phyloP scores from a whole-genome alignment of 2,797 vertebrate species.

The Myoxocephalus aenaeus region DNA sequence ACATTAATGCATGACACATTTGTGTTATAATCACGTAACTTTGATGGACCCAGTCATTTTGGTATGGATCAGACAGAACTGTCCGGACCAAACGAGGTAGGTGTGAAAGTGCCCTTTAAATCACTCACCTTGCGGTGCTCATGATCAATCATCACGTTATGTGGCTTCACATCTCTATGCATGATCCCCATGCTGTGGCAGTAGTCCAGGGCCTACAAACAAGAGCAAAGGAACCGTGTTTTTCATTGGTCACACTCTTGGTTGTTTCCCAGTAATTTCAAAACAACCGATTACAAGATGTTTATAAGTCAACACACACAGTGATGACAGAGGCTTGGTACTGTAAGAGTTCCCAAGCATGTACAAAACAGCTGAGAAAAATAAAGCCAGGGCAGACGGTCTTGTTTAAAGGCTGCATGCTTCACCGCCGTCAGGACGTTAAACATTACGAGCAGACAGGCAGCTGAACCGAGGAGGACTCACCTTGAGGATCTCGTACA shows the following conservation, averaged over 20 bases:
- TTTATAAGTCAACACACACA: neutral
- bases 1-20: too few relatives aligned
- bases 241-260: neutral
- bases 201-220: constrained; percentile 90
- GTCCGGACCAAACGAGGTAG: neutral
- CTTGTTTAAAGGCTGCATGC: neutral
- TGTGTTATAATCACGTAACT: neutral
- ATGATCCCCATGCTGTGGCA: constrained; percentile 99
- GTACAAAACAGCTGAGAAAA: neutral
- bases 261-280: neutral
- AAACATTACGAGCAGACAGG: neutral
- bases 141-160: constrained; percentile 98
- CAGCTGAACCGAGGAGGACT: constrained; percentile 31
- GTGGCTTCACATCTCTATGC: constrained; percentile 98
- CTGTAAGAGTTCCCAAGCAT: neutral
- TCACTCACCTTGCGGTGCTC: constrained; percentile 94
- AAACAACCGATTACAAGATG: constrained; percentile 11
- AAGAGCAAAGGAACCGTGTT: neutral
- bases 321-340: neutral
- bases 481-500: constrained; percentile 87
- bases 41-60: neutral
- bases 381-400: neutral
- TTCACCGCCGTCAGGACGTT: neutral
- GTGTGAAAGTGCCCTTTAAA: neutral
- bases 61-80: neutral